These are phyloP conservation scores for Chrysogorgia sp. DNA, from an alignment of 92 coral and sea anemone genomes.

Conservation along the genomic window DNA sequence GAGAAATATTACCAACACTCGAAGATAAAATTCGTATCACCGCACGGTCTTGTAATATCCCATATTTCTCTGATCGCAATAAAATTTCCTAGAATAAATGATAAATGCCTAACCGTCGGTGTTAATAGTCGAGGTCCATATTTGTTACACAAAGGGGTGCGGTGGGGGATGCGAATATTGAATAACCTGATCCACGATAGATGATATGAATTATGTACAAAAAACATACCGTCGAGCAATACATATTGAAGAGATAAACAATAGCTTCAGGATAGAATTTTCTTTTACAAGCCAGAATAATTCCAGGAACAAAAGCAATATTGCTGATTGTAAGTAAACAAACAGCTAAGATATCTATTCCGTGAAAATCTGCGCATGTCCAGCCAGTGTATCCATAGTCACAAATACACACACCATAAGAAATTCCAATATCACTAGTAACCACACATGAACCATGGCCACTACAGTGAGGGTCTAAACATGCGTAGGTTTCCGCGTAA, in stretches of 20 bases:
- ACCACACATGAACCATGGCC: constrained; percentile 53
- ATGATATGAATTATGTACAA: too few species aligned
- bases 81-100: too few species aligned
- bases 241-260: constrained; percentile 57
- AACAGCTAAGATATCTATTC: constrained; percentile 45
- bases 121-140: too few species aligned
- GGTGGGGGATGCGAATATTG: too few species aligned
- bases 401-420: constrained; percentile 55
- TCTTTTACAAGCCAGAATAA: constrained; percentile 39
- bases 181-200: too few species aligned
- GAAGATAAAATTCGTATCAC: too few species aligned
- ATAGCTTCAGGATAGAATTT: constrained; percentile 57
- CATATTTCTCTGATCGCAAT: too few species aligned
- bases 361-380: constrained; percentile 43
- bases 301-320: constrained; percentile 56
- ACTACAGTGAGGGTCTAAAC: constrained; percentile 45
- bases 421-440: constrained; percentile 37
- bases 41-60: too few species aligned
- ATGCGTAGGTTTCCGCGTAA: constrained; percentile 46
- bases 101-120: too few species aligned
- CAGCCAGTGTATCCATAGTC: constrained; percentile 52
- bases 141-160: too few species aligned
- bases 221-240: constrained; percentile 59
- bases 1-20: too few species aligned
- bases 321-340: constrained; percentile 58